Base-by-base conservation (phyloP, 2,113 vertebrate species). In the Microcebus ravelobensis region DNA sequence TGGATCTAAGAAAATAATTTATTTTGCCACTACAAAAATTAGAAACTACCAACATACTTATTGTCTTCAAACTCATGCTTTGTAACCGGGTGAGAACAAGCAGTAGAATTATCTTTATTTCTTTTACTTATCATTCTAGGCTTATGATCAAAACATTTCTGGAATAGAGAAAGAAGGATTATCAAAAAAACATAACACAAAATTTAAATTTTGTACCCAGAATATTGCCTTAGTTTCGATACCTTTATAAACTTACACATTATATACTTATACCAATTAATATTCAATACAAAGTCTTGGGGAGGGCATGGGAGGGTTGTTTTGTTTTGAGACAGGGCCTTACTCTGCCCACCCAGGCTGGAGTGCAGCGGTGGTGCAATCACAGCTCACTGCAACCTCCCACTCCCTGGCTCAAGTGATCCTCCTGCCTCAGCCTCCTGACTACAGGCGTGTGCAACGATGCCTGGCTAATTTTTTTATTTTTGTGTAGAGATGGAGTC, bases 61-160 rank as follows among this genome's bases (percentile, higher is more conserved):
- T 99, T 99, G 96, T 99, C 99, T 98, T 99, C 99, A 98, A 99
- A 99, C 95, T 98, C 98, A 97, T 99, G 99, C 98, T 99, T 99
- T 77, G 99, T 99, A 98, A 99, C 99, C 15, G 99, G 99, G 95
- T 99, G 99, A 98, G 99, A 99, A 98, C 99, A 99, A 85, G 99
- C 98, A 45, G 98, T 98, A 23, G 99, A 98, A 90, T 99, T 99
- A 96, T 99, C 99, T 98, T 99, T 99, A 98, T 99, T 99, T 98
- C 99, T 99, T 98, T 99, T 99, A 99, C 99, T 99, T 99, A 99
- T 99, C 98, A 99, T 99, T 99, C 99, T 99, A 93, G 99, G 99
- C 97, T 99, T 99, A 98, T 99, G 99, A 98, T 99, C 99, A 98
- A 99, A 99, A 98, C 99, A 99, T 97, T 99, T 99, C 99, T 99